Percentiles rank a stretch among this genome's conserved stretches.
Evolutionary conservation across 2,113 vertebrate species (phyloP).

Genomic region (Entelurus aequoreus): DNA sequence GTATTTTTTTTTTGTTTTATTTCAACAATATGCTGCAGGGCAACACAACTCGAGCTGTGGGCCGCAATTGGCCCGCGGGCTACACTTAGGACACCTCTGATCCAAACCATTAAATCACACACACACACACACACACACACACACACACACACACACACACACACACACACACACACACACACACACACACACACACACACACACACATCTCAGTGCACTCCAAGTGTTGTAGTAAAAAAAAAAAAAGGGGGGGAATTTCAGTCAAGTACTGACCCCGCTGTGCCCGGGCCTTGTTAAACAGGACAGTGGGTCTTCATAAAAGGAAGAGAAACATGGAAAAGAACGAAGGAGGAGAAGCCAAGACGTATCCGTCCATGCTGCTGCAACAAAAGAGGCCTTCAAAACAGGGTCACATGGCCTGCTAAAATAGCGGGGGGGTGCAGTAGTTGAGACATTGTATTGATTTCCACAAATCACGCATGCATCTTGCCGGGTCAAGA

Average conservation of each 20-base stretch:
- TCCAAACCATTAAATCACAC: too few species aligned
- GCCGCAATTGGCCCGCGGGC: too few species aligned
- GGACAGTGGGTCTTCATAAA: constrained; percentile 48
- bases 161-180: too few species aligned
- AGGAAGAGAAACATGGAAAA: constrained; percentile 29
- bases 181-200: background rate
- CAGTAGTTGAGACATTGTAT: constrained; percentile 52
- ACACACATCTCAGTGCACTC: constrained; percentile 17
- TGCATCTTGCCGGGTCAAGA: constrained; percentile 45
- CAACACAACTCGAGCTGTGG: too few species aligned
- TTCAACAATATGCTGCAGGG: too few species aligned
- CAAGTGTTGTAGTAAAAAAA: constrained; percentile 34
- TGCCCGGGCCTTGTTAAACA: constrained; percentile 45
- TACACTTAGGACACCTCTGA: too few species aligned
- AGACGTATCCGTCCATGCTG: constrained; percentile 37
- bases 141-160: background rate
- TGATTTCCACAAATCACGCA: constrained; percentile 67
- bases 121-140: too few species aligned
- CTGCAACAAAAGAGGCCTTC: constrained; percentile 70
- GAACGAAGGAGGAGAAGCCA: constrained; percentile 43
- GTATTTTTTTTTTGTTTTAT: too few species aligned
- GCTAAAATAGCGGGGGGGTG: constrained; percentile 52
- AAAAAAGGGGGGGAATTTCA: constrained; percentile 32
- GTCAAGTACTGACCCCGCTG: constrained; percentile 53
- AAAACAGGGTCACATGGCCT: constrained; percentile 64